A percentile compares a stretch with the other conserved stretches of the same genome.
Conservation (phyloP, 2,888 invertebrate species). For the Drosophila neonasuta region DNA sequence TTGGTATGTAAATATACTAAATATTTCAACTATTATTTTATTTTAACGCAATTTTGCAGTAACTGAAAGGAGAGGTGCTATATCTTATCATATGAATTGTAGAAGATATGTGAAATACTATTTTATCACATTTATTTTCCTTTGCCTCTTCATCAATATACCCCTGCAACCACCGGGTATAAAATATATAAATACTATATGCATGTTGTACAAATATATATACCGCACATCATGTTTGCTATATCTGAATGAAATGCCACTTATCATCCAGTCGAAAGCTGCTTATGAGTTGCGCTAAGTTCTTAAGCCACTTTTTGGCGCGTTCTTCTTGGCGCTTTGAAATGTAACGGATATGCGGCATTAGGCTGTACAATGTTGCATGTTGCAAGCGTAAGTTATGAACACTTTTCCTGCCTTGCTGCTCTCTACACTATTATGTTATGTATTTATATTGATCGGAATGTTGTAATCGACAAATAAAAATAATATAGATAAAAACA, state of each 20-base stretch:
- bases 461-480: conserved; percentile 22
- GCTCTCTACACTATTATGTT: not conserved
- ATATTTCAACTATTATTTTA: not conserved
- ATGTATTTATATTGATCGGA: conserved; percentile 12
- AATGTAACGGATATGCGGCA: conserved; percentile 65
- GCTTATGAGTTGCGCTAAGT: conserved; percentile 65
- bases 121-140: not conserved
- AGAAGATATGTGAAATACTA: too few species aligned
- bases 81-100: too few species aligned
- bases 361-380: conserved; percentile 40
- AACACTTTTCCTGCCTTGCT: not conserved
- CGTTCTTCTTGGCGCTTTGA: conserved; percentile 42
- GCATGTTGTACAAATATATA: conserved; percentile 11
- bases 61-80: too few species aligned
- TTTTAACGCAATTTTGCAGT: too few species aligned
- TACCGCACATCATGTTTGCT: conserved; percentile 19
- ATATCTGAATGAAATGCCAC: conserved; percentile 73
- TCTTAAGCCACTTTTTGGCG: conserved; percentile 68
- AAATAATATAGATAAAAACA: conserved; percentile 12
- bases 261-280: conserved; percentile 51
- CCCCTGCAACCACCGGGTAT: not conserved
- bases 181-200: conserved; percentile 32
- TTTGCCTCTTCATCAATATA: not conserved
- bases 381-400: conserved; percentile 2
- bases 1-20: not conserved